phyloP scores from a whole-genome alignment of 2,113 vertebrate species.

The Anas platyrhynchos region DNA sequence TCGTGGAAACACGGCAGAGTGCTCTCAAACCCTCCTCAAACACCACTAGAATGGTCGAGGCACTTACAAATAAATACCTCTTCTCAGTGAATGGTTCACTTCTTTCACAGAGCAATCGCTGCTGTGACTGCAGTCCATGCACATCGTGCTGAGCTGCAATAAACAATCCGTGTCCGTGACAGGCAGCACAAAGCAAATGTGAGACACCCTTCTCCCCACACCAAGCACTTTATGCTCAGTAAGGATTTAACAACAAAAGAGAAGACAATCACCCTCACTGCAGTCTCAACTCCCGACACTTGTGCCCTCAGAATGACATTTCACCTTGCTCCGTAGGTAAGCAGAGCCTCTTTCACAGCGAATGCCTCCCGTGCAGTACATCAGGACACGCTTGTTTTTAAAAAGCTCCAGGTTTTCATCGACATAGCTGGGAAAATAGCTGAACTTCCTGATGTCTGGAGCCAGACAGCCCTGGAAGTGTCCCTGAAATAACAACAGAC shows the following conservation, averaged over 20 bases:
- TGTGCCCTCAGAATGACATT: background rate
- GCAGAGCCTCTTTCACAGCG: slow-evolving; percentile 96
- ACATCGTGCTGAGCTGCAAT: background rate
- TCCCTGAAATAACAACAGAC: slow-evolving; percentile 77
- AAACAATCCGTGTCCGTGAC: background rate
- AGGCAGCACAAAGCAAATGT: background rate
- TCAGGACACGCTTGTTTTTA: slow-evolving; percentile 89
- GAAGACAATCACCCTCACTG: background rate
- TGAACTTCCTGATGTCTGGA: slow-evolving; percentile 97
- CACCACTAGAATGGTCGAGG: background rate
- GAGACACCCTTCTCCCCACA: background rate
- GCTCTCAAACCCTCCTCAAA: background rate
- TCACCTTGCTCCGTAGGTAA: slow-evolving; percentile 93
- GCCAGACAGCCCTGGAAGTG: slow-evolving; percentile 91
- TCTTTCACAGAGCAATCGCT: background rate
- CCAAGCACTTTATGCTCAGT: background rate
- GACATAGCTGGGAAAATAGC: slow-evolving; percentile 95
- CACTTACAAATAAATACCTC: background rate
- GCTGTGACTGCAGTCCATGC: background rate
- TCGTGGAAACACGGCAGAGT: background rate
- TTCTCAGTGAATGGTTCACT: background rate
- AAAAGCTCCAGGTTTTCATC: slow-evolving; percentile 94
- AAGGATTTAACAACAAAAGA: background rate
- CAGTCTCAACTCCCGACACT: rapidly evolving
- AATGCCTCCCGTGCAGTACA: slow-evolving; percentile 98